These are phyloP conservation scores for Nephotettix cincticeps DNA, from an alignment of 1,140 invertebrate genomes.

Conservation along the genomic window DNA sequence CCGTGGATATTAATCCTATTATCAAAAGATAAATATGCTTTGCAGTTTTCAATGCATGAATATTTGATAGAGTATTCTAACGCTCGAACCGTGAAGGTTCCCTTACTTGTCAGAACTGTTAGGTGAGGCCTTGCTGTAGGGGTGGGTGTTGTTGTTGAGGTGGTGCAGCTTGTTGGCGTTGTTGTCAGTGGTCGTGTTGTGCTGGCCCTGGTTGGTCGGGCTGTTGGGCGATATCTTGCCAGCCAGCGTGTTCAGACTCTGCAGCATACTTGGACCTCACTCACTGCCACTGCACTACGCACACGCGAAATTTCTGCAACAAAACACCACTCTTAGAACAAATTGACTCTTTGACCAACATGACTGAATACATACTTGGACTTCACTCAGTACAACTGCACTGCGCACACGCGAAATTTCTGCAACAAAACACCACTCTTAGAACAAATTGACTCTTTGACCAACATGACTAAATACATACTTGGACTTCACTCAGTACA, in stretches of 20 bases:
- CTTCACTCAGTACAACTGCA: background rate
- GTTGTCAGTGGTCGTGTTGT: constrained; percentile 49
- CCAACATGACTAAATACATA: too few species aligned
- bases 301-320: background rate
- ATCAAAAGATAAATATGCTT: too few species aligned
- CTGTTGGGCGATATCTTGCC: constrained; percentile 75
- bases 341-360: too few species aligned
- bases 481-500: too few species aligned
- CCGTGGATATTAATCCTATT: too few species aligned
- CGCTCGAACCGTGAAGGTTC: too few species aligned
- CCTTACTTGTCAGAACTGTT: constrained; percentile 49
- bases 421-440: constrained; percentile 19
- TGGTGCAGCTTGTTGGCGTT: constrained; percentile 57
- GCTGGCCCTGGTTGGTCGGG: constrained; percentile 42
- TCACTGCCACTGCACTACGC: background rate
- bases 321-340: too few species aligned
- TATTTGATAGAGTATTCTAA: too few species aligned
- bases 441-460: too few species aligned
- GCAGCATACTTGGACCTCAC: constrained; percentile 57
- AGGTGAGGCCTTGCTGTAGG: constrained; percentile 53
- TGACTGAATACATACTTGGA: too few species aligned
- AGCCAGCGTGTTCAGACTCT: constrained; percentile 74
- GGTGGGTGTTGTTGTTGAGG: constrained; percentile 36
- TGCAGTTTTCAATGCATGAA: too few species aligned
- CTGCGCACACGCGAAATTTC: background rate